phyloP scores from a whole-genome alignment of 2,113 vertebrate genomes.

The Trogon surrucura region DNA sequence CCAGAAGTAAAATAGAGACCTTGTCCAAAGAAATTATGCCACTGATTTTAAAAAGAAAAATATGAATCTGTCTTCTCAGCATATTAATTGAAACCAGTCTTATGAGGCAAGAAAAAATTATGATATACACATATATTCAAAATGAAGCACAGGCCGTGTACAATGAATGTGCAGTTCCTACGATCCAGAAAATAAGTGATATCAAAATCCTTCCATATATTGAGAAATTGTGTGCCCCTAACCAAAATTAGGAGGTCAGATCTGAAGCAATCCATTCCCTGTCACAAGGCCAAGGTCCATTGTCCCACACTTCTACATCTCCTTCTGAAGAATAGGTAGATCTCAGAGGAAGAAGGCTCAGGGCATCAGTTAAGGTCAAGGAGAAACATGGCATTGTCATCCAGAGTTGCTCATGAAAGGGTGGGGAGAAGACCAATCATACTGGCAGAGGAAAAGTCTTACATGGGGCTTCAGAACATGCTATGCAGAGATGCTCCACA shows the following conservation, averaged over 20 bases:
- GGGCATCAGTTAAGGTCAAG: not conserved
- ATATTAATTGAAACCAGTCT: not conserved
- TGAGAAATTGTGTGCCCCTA: not conserved
- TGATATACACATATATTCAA: not conserved
- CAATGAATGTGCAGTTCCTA: not conserved
- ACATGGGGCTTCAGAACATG: not conserved
- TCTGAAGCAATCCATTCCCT: not conserved
- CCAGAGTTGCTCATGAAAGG: not conserved
- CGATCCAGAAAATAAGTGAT: not conserved
- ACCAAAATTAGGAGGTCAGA: not conserved
- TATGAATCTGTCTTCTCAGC: not conserved
- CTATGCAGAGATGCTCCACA: not conserved
- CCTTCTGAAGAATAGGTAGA: not conserved
- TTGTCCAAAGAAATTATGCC: not conserved
- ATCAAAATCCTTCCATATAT: not conserved
- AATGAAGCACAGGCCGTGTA: not conserved
- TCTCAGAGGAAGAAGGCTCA: not conserved
- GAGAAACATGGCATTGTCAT: not conserved
- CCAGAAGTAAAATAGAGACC: not conserved
- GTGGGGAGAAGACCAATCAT: not conserved
- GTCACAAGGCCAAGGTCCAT: not conserved
- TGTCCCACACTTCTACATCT: not conserved
- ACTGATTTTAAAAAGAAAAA: not conserved
- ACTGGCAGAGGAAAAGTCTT: not conserved
- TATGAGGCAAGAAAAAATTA: not conserved